A percentile compares a stretch with the other conserved stretches of the same genome.
Conservation (phyloP, 1,140 invertebrate species). For the Brachionus sp. region DNA sequence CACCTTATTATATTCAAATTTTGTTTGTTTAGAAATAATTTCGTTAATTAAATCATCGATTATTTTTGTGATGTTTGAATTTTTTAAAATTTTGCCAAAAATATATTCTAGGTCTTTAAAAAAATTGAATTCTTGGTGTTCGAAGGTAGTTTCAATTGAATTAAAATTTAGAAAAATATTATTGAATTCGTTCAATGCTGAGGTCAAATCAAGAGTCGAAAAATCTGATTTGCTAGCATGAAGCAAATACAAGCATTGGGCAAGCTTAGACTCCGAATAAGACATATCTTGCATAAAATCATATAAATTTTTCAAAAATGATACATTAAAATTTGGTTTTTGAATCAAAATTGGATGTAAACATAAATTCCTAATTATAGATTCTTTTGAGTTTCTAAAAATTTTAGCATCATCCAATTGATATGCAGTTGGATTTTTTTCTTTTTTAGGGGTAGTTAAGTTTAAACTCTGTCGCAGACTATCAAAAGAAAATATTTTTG, state of each 20-base stretch:
- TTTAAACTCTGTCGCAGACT: too few relatives aligned
- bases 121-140: too few relatives aligned
- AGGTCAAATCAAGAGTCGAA: neutral
- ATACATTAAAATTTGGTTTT: neutral
- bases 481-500: too few relatives aligned
- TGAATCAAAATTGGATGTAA: neutral
- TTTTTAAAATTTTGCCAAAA: neutral
- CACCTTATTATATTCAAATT: neutral
- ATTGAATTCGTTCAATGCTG: neutral
- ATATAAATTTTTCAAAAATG: neutral
- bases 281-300: neutral
- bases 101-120: too few relatives aligned
- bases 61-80: neutral
- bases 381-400: neutral
- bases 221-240: neutral
- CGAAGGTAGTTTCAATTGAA: neutral
- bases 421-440: too few relatives aligned
- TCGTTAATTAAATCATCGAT: neutral
- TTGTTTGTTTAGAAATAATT: neutral
- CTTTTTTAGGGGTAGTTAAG: too few relatives aligned
- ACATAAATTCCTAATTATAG: neutral
- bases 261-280: neutral
- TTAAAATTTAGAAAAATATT: neutral
- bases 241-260: neutral
- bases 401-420: neutral